phyloP scores from a whole-genome alignment of 2,797 vertebrate genomes.

The Oophaga sylvatica region DNA sequence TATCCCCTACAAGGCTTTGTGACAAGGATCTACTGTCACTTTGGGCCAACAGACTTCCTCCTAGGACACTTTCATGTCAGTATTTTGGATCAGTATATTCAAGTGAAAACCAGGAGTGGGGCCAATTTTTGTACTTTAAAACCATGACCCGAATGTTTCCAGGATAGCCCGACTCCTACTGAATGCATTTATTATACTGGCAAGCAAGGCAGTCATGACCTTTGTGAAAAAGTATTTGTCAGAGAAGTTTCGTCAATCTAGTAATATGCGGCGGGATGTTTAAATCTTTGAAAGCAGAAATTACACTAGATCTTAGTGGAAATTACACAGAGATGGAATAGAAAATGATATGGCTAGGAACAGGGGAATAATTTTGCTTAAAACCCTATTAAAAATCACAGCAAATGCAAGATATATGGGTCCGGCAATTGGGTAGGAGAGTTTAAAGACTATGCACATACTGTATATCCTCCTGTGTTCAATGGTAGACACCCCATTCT shows the following conservation, averaged over 20 bases:
- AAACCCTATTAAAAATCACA: not conserved
- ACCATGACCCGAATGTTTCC: not conserved
- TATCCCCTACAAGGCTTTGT: too few species aligned
- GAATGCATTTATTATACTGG: not conserved
- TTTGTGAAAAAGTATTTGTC: not conserved
- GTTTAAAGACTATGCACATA: too few species aligned
- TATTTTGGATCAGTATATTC: too few species aligned
- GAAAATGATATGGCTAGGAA: not conserved
- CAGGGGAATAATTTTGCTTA: not conserved
- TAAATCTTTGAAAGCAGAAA: not conserved
- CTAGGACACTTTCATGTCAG: too few species aligned
- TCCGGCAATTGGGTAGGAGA: too few species aligned
- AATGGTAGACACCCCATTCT: too few species aligned
- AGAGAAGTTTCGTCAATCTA: not conserved
- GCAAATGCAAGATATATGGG: too few species aligned
- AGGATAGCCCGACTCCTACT: not conserved
- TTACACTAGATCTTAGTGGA: not conserved
- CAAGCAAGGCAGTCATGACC: not conserved
- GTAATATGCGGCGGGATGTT: not conserved
- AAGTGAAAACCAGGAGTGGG: too few species aligned
- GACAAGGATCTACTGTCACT: too few species aligned
- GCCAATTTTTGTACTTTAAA: too few species aligned
- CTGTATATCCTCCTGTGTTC: too few species aligned
- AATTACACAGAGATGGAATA: not conserved
- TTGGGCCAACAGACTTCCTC: too few species aligned